Base-by-base conservation (phyloP, 1,140 invertebrate species). In the Maconellicoccus hirsutus region DNA sequence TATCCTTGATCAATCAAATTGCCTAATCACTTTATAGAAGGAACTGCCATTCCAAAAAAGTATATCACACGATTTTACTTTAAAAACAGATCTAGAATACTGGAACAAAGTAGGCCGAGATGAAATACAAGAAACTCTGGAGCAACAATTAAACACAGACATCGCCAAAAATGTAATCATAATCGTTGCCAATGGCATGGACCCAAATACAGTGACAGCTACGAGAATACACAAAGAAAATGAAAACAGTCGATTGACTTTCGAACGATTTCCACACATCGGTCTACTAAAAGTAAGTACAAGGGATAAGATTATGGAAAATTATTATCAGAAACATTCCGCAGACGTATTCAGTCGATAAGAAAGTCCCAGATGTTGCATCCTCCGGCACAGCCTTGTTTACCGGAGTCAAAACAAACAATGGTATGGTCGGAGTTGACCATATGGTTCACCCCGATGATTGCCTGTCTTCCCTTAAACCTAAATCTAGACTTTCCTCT, bases 151-250 rank as follows among this genome's bases (percentile, higher is more conserved):
- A 75, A 89, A 89, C 73, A 78, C 80, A 1, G 82, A 84, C 0
- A 77, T 80, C 0, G 94, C 94, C 0, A 93, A 89, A 78, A 97
- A 97, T 79, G 87, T 96, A 0, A 91, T 97, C 22, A 73, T 97
- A 0, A 96, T 97, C 76, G 81, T 97, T 12, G 95, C 94, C 0
- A 94, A 97, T 77, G 94, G 95, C 0, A 96, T 98, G 94, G 93
- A 94, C 6, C 84, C 92, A 0, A 87, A 91, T 33, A 96, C 94
- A 0, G 84, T 94, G 21, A 94, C 93, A 0, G 91, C 94, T 0
- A 86, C 89, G 0, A 82, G 95, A 71, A 91, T 92, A 71, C 87
- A 87, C 76, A 83, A 83, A 21, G 72, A 70, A 10, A 86, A 87
- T 0, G 91, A 92, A 76, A 82, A 83, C 4, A 86, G 87, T 71